Evolutionary conservation across 2,888 invertebrate species (phyloP).

Genomic region (Drosophila fungiperda): DNA sequence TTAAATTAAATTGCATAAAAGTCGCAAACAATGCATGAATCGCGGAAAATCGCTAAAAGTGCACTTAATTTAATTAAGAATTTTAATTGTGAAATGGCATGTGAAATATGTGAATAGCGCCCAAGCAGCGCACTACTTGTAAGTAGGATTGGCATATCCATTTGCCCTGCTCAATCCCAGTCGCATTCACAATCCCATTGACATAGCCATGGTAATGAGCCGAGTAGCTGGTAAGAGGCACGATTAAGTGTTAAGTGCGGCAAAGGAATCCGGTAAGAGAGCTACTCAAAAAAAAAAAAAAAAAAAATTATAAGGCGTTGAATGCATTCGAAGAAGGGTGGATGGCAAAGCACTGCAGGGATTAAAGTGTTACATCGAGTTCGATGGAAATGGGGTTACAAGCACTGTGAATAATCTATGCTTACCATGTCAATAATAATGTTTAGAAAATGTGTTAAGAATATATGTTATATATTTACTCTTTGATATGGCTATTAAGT

Average conservation of each 20-base stretch:
- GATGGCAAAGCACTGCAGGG: conserved; percentile 13
- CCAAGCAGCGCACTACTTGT: conserved; percentile 13
- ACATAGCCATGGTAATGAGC: conserved; percentile 66
- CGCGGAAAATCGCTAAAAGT: conserved; percentile 45
- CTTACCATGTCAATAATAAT: neutral
- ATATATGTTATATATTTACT: neutral
- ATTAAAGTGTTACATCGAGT: conserved; percentile 16
- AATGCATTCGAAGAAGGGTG: conserved; percentile 7
- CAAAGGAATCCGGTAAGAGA: conserved; percentile 21
- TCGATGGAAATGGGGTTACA: neutral
- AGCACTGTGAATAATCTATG: neutral
- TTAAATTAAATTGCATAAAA: conserved; percentile 64
- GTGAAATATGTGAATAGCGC: neutral
- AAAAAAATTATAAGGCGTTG: conserved; percentile 2
- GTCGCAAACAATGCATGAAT: conserved; percentile 20
- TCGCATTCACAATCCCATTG: conserved; percentile 25
- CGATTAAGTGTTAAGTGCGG: conserved; percentile 40
- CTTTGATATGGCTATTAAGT: neutral
- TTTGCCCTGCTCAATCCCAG: conserved; percentile 14
- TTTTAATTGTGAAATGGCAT: conserved; percentile 46
- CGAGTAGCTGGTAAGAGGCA: conserved; percentile 47
- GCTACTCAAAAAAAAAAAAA: conserved; percentile 36
- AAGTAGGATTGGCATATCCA: conserved; percentile 42
- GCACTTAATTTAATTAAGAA: conserved; percentile 73
- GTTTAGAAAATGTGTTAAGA: neutral